Conservation (phyloP, 2,113 vertebrate species). For the Andinoacara biseriatus region DNA sequence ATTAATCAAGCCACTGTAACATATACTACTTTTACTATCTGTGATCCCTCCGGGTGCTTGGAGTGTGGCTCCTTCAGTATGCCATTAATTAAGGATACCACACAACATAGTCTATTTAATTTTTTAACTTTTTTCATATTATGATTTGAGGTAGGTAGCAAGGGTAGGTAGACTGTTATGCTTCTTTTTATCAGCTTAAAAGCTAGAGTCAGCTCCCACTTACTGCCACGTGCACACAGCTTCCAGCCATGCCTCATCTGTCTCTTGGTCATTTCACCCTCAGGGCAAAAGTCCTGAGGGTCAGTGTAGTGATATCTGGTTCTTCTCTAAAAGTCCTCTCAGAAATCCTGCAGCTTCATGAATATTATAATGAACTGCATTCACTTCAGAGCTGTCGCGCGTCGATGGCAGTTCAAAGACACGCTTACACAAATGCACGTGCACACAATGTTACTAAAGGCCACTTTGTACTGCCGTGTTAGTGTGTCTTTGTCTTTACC, state of each 20-base stretch:
- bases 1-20: constrained; percentile 54
- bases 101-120: neutral
- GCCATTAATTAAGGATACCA: constrained; percentile 9
- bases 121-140: neutral
- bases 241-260: constrained; percentile 1
- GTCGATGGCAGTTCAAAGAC: constrained; percentile 38
- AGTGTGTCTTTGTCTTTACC: constrained; percentile 8
- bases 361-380: constrained; percentile 61
- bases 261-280: constrained; percentile 19
- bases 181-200: neutral
- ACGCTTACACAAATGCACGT: neutral
- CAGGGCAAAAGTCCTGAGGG: constrained; percentile 24
- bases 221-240: neutral
- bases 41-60: constrained; percentile 29
- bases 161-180: neutral
- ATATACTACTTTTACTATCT: constrained; percentile 40
- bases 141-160: neutral
- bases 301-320: constrained; percentile 44
- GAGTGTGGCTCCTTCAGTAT: neutral
- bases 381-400: constrained; percentile 27
- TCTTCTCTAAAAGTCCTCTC: constrained; percentile 26
- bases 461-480: neutral
- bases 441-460: neutral
- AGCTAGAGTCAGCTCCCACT: neutral
- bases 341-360: constrained; percentile 58